Percentiles rank a stretch among this genome's conserved stretches.
Evolutionary conservation across 1,140 invertebrate genomes (phyloP).

Genomic region (Drosophila melanica): DNA sequence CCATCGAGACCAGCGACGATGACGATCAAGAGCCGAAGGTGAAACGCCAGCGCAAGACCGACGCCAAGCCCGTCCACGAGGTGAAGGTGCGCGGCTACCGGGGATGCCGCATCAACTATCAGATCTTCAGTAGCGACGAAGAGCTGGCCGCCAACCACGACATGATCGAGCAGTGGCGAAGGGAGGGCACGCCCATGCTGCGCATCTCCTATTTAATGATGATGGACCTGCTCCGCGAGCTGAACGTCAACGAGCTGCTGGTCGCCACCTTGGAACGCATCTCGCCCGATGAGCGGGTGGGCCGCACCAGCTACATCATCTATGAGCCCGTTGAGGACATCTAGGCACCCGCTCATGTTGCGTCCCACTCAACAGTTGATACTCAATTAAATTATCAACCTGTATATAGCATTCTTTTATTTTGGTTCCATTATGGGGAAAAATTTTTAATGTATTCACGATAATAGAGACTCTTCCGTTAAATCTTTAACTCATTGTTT

Average conservation of each 20-base stretch:
- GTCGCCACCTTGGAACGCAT: conserved; percentile 18
- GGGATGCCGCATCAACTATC: conserved; percentile 37
- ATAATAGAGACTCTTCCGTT: neutral
- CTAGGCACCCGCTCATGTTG: neutral
- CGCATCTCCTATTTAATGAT: conserved; percentile 57
- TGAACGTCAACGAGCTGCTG: conserved; percentile 41
- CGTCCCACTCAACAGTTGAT: neutral
- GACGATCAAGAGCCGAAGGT: neutral
- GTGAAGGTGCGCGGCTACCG: conserved; percentile 36
- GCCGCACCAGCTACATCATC: conserved; percentile 46
- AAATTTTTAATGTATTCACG: neutral
- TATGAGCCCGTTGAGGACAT: conserved; percentile 27
- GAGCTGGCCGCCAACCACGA: conserved; percentile 34
- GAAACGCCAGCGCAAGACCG: neutral
- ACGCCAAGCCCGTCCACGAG: conserved; percentile 1
- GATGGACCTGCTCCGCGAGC: conserved; percentile 19
- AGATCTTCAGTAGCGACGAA: conserved; percentile 28
- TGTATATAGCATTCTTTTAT: neutral
- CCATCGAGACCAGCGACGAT: neutral
- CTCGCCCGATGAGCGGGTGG: neutral
- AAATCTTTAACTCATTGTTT: neutral
- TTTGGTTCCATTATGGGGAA: neutral
- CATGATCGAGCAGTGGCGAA: neutral
- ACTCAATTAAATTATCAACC: neutral
- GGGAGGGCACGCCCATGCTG: neutral